phyloP scores from a whole-genome alignment of 1,140 invertebrate genomes.

The Scaptodrosophila lebanonensis region DNA sequence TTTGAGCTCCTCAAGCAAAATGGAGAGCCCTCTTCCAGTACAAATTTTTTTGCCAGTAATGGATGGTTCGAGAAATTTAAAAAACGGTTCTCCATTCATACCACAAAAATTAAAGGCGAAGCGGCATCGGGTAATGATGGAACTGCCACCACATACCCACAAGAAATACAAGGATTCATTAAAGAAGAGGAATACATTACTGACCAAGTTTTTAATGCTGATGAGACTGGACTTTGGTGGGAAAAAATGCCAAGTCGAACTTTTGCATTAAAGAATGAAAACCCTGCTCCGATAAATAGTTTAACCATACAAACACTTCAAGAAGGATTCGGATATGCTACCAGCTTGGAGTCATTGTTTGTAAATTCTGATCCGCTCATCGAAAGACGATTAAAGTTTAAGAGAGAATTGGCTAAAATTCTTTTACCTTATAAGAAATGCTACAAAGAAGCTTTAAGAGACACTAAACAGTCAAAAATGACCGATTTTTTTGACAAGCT shows the following conservation, averaged over 20 bases:
- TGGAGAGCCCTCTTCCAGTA: conserved; percentile 17
- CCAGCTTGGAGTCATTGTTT: too few relatives aligned
- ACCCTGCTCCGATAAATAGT: too few relatives aligned
- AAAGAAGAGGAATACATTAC: conserved; percentile 37
- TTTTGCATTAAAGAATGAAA: too few relatives aligned
- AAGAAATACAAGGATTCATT: conserved; percentile 7
- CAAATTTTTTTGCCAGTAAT: conserved; percentile 25
- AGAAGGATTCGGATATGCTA: too few relatives aligned
- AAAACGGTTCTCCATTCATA: conserved; percentile 3
- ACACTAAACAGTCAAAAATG: too few relatives aligned
- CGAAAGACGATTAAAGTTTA: too few relatives aligned
- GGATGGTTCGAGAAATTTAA: conserved; percentile 24
- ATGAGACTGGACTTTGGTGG: conserved; percentile 78
- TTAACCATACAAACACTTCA: too few relatives aligned
- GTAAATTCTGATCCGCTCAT: too few relatives aligned
- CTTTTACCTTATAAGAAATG: too few relatives aligned
- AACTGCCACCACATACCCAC: conserved; percentile 9
- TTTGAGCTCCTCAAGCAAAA: conserved; percentile 18
- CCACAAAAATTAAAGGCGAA: conserved; percentile 7
- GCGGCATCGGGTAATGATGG: conserved; percentile 5
- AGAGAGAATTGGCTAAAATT: too few relatives aligned
- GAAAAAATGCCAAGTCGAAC: conserved; percentile 78
- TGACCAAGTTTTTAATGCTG: conserved; percentile 76
- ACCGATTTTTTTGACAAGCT: too few relatives aligned
- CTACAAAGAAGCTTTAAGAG: too few relatives aligned